Conservation (phyloP, 2,113 vertebrate species). For the Syngnathoides biaculeatus region DNA sequence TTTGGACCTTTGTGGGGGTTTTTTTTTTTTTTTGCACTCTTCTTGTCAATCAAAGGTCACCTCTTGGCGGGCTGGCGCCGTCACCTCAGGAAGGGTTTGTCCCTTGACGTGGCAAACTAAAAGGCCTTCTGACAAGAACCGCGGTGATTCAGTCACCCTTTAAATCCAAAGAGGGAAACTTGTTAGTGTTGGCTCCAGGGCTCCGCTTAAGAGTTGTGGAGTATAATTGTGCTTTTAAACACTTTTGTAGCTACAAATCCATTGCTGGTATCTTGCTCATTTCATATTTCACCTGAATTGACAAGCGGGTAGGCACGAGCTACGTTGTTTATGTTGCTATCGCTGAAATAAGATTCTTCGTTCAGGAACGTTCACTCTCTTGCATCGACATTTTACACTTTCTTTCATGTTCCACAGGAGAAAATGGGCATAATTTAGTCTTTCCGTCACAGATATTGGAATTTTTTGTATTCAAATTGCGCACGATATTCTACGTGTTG, state of each 20-base stretch:
- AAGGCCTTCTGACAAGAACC: slow-evolving; percentile 52
- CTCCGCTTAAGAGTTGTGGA: not conserved
- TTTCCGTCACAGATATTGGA: too few species aligned
- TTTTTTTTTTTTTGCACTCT: slow-evolving; percentile 30
- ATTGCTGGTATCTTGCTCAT: not conserved
- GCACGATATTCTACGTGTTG: too few species aligned
- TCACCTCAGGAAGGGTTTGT: slow-evolving; percentile 46
- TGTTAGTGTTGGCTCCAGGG: not conserved
- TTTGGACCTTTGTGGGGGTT: slow-evolving; percentile 22
- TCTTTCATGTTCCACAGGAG: too few species aligned
- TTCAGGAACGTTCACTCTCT: too few species aligned
- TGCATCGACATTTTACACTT: too few species aligned
- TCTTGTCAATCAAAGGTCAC: slow-evolving; percentile 59
- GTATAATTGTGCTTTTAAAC: not conserved
- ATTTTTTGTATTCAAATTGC: too few species aligned
- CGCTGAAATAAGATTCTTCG: too few species aligned
- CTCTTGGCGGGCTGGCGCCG: slow-evolving; percentile 43
- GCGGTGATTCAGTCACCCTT: slow-evolving; percentile 49
- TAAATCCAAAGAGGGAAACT: not conserved
- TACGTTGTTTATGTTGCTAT: too few species aligned
- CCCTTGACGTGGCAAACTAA: slow-evolving; percentile 44
- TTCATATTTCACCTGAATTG: too few species aligned
- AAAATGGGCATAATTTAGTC: too few species aligned
- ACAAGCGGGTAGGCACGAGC: too few species aligned
- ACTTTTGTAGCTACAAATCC: not conserved